Conservation (phyloP, 2,797 vertebrate species). For the Peromyscus attwateri region DNA sequence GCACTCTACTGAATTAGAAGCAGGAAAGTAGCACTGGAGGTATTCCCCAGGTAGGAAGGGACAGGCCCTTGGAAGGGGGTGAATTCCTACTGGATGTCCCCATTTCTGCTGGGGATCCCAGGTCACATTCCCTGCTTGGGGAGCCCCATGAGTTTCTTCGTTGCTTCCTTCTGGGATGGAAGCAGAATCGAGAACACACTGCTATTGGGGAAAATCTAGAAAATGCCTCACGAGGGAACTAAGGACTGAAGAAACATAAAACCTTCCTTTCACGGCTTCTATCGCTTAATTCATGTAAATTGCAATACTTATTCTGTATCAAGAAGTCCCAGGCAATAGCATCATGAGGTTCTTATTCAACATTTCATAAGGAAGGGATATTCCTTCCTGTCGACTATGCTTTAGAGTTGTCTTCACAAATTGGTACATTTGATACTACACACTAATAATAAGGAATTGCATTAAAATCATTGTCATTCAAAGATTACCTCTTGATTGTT, state of each 20-base stretch:
- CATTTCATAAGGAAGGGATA: not conserved
- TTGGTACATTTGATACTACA: not conserved
- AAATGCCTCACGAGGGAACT: not conserved
- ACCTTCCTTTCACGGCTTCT: not conserved
- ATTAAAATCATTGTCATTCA: not conserved
- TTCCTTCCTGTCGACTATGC: not conserved
- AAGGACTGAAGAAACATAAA: constrained; percentile 23
- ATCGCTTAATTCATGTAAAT: constrained; percentile 33
- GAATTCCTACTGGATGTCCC: constrained; percentile 80
- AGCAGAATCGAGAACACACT: constrained; percentile 64
- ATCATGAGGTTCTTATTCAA: not conserved
- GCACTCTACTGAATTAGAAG: constrained; percentile 40
- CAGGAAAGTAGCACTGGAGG: constrained; percentile 65
- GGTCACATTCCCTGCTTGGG: constrained; percentile 67
- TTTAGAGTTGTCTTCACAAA: constrained; percentile 38
- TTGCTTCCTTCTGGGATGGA: constrained; percentile 60
- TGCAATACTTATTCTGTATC: not conserved
- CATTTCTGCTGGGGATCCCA: constrained; percentile 71
- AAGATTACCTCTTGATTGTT: constrained; percentile 8
- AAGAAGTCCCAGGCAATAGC: not conserved
- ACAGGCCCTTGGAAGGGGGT: constrained; percentile 71
- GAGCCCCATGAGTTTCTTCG: constrained; percentile 76
- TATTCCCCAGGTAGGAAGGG: constrained; percentile 80
- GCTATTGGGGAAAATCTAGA: constrained; percentile 61
- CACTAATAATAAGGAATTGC: not conserved